phyloP scores from a whole-genome alignment of 2,113 vertebrate species.

The Sialia sialis region DNA sequence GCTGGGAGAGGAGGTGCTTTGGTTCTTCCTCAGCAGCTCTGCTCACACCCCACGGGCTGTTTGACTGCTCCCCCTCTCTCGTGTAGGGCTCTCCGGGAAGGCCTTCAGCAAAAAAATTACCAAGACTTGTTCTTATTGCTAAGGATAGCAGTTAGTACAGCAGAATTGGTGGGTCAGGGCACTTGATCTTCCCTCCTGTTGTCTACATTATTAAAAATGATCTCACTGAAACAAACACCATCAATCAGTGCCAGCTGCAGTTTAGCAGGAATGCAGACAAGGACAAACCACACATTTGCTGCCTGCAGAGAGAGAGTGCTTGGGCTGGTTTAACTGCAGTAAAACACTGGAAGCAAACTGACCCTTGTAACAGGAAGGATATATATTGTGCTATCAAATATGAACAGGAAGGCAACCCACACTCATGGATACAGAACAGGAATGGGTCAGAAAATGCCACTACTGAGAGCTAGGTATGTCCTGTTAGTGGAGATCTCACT shows the following conservation, averaged over 20 bases:
- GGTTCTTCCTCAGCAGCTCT: neutral
- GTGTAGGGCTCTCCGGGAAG: neutral
- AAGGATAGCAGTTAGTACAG: neutral
- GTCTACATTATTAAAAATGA: constrained; percentile 47
- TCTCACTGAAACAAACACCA: constrained; percentile 43
- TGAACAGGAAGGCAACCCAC: neutral
- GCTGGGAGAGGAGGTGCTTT: neutral
- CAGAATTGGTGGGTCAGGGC: neutral
- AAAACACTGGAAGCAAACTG: neutral
- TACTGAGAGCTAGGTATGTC: neutral
- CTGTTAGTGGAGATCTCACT: neutral
- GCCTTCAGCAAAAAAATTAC: neutral
- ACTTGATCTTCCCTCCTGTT: constrained; percentile 15
- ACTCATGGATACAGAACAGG: neutral
- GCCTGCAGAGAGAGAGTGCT: neutral
- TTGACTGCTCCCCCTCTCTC: rapidly evolving
- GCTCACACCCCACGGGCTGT: rapidly evolving
- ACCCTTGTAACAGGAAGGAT: neutral
- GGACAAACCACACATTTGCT: neutral
- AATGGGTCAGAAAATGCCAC: neutral
- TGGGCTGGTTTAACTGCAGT: neutral
- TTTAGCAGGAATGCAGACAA: constrained; percentile 27
- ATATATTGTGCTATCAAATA: neutral
- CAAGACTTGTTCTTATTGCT: neutral
- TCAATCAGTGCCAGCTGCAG: constrained; percentile 52